Evolutionary conservation across 2,797 vertebrate species (phyloP).

Genomic region (Pseudopleuronectes americanus): DNA sequence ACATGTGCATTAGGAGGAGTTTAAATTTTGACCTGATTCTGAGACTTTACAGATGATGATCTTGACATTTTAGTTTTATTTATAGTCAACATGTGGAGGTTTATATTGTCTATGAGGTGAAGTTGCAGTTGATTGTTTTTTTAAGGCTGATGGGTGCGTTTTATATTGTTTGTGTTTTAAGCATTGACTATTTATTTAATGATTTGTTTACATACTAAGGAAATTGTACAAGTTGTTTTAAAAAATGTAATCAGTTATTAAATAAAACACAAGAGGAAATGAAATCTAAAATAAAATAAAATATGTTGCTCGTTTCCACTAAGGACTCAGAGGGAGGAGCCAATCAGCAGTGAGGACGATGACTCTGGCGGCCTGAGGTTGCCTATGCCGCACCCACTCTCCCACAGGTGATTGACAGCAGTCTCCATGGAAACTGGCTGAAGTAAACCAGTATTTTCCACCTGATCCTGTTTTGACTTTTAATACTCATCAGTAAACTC

Average conservation of each 20-base stretch:
- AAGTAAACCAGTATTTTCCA: background rate
- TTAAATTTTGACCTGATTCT: background rate
- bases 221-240: no score
- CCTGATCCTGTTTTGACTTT: background rate
- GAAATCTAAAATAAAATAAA: background rate
- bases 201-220: no score
- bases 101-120: background rate
- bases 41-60: background rate
- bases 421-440: background rate
- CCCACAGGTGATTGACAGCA: constrained; percentile 41
- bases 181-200: background rate
- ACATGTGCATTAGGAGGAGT: background rate
- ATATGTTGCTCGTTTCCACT: background rate
- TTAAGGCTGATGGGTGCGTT: background rate
- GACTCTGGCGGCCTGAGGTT: constrained; percentile 9
- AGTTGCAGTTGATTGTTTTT: background rate
- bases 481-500: background rate
- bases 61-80: constrained; percentile 7
- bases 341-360: constrained; percentile 31
- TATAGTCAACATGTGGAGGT: background rate
- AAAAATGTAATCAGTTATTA: background rate
- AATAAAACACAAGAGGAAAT: background rate
- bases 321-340: constrained; percentile 34
- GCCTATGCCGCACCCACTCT: constrained; percentile 2
- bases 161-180: background rate